Percentiles rank a stretch among this genome's conserved stretches.
Conservation (phyloP, 2,888 invertebrate genomes). For the Eupithecia subumbrata region DNA sequence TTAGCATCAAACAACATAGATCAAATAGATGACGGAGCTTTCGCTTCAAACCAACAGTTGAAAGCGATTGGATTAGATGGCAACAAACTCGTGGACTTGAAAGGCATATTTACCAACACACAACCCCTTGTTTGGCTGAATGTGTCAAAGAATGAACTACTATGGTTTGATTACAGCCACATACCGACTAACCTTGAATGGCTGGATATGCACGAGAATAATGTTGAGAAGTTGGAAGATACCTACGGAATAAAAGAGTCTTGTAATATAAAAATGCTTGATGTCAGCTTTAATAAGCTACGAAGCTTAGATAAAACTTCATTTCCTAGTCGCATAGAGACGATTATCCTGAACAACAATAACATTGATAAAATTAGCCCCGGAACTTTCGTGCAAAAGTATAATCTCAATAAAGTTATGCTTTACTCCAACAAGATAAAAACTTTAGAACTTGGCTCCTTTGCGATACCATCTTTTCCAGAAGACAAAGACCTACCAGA, state of each 20-base stretch:
- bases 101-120: conserved; percentile 89
- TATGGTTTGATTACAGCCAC: conserved; percentile 92
- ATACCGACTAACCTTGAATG: conserved; percentile 90
- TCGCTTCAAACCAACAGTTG: conserved; percentile 88
- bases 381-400: conserved; percentile 88
- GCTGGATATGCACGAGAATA: conserved; percentile 92
- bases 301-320: conserved; percentile 87
- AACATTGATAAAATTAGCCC: conserved; percentile 87
- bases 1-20: conserved; percentile 91
- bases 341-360: conserved; percentile 89
- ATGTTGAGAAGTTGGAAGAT: conserved; percentile 89
- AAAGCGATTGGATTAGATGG: conserved; percentile 91
- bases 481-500: conserved; percentile 88
- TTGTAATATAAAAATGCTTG: conserved; percentile 89
- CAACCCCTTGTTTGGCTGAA: conserved; percentile 91
- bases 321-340: conserved; percentile 89
- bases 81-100: conserved; percentile 90
- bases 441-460: conserved; percentile 88
- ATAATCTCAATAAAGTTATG: conserved; percentile 89
- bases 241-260: conserved; percentile 87
- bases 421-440: conserved; percentile 89
- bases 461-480: conserved; percentile 86
- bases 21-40: conserved; percentile 90
- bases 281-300: conserved; percentile 89
- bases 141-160: conserved; percentile 90